Evolutionary conservation across 2,797 vertebrate species (phyloP).

Genomic region (Mus minutoides): DNA sequence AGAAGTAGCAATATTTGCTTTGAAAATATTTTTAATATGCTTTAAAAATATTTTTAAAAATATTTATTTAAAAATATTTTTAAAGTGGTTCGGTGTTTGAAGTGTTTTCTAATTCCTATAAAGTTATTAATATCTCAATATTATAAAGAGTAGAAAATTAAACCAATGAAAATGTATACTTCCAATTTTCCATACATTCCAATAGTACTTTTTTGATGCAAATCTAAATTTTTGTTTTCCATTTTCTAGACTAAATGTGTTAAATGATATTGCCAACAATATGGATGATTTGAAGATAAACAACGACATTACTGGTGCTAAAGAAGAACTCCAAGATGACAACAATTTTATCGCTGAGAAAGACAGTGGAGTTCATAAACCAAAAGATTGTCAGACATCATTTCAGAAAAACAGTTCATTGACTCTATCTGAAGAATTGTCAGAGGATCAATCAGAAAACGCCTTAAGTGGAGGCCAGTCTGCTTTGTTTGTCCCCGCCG

Average conservation of each 20-base stretch:
- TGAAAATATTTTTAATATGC: constrained; percentile 41
- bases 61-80: constrained; percentile 30
- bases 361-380: constrained; percentile 91
- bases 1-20: constrained; percentile 24
- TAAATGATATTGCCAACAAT: constrained; percentile 89
- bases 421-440: constrained; percentile 91
- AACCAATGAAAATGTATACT: constrained; percentile 46
- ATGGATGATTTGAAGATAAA: constrained; percentile 92
- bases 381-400: constrained; percentile 91
- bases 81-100: constrained; percentile 14
- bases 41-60: no score
- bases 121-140: constrained; percentile 38
- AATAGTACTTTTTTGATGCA: constrained; percentile 60
- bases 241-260: constrained; percentile 89
- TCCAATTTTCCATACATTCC: constrained; percentile 60
- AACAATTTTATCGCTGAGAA: constrained; percentile 89
- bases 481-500: constrained; percentile 94
- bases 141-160: constrained; percentile 55
- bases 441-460: constrained; percentile 94
- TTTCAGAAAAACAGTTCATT: constrained; percentile 92
- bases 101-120: constrained; percentile 47
- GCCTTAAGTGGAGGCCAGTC: constrained; percentile 98
- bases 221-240: constrained; percentile 82
- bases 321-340: constrained; percentile 90
- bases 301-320: constrained; percentile 90